phyloP scores from a whole-genome alignment of 2,797 vertebrate genomes.

The Darevskia nairensis region DNA sequence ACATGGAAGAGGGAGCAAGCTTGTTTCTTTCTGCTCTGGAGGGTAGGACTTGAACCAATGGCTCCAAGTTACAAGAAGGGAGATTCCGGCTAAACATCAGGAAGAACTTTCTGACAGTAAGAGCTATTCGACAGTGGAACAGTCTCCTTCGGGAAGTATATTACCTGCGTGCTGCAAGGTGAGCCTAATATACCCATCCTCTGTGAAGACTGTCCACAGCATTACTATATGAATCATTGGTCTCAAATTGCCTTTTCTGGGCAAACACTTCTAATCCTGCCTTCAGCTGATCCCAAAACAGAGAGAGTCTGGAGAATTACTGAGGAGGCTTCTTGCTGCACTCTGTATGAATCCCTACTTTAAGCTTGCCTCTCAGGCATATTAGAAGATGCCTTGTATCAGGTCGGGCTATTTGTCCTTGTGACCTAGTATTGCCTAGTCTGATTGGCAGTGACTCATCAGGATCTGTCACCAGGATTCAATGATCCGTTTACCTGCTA shows the following conservation, averaged over 20 bases:
- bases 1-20: too few species aligned
- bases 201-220: not conserved
- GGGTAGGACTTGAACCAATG: too few species aligned
- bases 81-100: too few species aligned
- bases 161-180: not conserved
- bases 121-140: too few species aligned
- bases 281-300: not conserved
- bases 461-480: not conserved
- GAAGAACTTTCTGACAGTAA: too few species aligned
- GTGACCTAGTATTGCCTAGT: not conserved
- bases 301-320: not conserved
- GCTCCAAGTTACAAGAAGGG: too few species aligned
- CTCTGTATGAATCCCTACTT: not conserved
- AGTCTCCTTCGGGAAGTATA: not conserved
- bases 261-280: not conserved
- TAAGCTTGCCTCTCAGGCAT: not conserved
- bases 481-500: not conserved
- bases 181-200: not conserved
- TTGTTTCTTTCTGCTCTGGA: too few species aligned
- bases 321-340: not conserved
- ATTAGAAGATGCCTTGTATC: not conserved
- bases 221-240: not conserved
- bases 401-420: not conserved
- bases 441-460: not conserved
- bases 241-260: not conserved